Conservation (phyloP, 2,113 vertebrate genomes). For the Sterna hirundo region DNA sequence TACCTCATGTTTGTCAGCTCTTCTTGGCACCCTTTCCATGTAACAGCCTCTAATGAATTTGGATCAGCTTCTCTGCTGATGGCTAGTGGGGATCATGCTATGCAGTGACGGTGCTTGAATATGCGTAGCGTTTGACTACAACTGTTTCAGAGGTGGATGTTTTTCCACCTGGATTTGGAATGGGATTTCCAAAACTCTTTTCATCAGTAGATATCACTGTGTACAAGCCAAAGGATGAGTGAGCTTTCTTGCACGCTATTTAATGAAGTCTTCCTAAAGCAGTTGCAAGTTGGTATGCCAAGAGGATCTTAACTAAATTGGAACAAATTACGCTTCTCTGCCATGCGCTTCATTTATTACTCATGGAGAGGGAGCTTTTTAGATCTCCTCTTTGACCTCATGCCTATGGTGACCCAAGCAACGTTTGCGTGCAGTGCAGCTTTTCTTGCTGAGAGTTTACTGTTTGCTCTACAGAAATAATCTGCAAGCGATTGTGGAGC, state of each 20-base stretch:
- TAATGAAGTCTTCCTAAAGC: neutral
- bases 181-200: neutral
- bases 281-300: neutral
- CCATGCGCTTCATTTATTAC: neutral
- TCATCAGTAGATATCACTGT: neutral
- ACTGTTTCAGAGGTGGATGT: neutral
- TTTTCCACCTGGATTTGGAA: neutral
- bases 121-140: neutral
- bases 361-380: neutral
- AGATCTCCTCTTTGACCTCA: neutral
- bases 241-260: neutral
- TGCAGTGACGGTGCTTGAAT: neutral
- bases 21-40: neutral
- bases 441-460: neutral
- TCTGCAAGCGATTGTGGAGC: neutral
- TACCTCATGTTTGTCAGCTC: constrained; percentile 40
- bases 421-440: neutral
- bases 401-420: neutral
- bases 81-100: neutral
- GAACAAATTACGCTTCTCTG: neutral
- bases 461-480: neutral
- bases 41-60: constrained; percentile 20
- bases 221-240: neutral
- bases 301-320: neutral
- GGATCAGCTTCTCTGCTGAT: neutral